Evolutionary conservation across 2,797 vertebrate species (phyloP).

Genomic region (Aphelocoma californica): DNA sequence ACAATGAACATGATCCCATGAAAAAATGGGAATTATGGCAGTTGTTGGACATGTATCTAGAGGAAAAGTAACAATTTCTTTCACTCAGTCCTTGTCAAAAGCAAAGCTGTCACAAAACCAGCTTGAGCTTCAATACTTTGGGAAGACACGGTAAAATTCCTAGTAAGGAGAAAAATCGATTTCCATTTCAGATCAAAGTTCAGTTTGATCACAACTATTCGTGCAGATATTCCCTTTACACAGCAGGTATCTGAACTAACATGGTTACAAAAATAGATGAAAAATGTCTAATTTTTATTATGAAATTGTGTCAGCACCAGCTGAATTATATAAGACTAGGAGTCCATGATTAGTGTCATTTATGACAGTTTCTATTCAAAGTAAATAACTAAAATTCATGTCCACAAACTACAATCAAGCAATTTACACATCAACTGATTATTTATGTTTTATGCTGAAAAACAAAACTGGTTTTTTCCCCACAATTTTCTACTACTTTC

Average conservation of each 20-base stretch:
- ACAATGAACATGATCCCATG: not conserved
- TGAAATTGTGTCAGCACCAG: not conserved
- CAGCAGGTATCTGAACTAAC: not conserved
- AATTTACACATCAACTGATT: not conserved
- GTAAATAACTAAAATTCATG: slow-evolving; percentile 4
- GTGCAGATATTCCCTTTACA: not conserved
- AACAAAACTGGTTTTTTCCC: not conserved
- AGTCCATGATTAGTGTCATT: not conserved
- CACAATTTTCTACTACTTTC: not conserved
- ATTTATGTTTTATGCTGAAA: not conserved
- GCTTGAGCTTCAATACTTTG: not conserved
- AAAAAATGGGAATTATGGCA: not conserved
- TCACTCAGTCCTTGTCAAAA: not conserved
- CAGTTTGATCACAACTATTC: not conserved
- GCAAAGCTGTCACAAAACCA: not conserved
- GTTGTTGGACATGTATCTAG: not conserved
- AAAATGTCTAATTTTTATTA: not conserved
- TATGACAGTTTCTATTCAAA: not conserved
- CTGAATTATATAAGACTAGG: not conserved
- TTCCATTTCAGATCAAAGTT: not conserved
- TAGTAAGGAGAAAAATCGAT: not conserved
- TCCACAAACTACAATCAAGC: not conserved
- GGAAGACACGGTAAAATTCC: not conserved
- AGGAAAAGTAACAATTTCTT: not conserved
- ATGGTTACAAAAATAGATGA: not conserved